Conservation (phyloP, 2,113 vertebrate genomes). For the Pelmatolapia mariae region DNA sequence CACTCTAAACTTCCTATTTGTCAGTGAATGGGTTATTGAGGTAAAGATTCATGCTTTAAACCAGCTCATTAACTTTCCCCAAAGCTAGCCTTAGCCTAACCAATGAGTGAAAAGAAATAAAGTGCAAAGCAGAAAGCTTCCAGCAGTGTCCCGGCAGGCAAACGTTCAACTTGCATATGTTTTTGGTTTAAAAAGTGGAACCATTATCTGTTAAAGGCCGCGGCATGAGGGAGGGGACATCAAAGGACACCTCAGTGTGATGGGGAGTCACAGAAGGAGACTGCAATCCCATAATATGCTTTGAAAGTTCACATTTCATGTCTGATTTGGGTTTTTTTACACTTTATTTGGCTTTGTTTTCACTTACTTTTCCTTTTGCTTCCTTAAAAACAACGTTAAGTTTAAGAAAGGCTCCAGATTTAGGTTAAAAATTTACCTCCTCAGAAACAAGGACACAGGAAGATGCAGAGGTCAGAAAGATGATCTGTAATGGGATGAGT, state of each 20-base stretch:
- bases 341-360: background rate
- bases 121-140: background rate
- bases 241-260: background rate
- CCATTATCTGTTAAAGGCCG: background rate
- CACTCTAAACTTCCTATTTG: background rate
- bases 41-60: background rate
- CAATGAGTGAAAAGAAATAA: background rate
- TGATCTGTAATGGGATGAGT: background rate
- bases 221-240: background rate
- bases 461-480: background rate
- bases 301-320: background rate
- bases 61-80: background rate
- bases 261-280: background rate
- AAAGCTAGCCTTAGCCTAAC: fast-evolving
- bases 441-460: background rate
- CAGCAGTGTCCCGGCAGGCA: background rate
- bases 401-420: background rate
- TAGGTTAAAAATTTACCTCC: background rate
- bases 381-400: background rate
- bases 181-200: background rate
- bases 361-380: background rate
- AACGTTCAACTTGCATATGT: background rate
- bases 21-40: background rate
- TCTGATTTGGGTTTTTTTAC: background rate
- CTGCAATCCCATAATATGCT: background rate